A percentile compares a stretch with the other conserved stretches of the same genome.
phyloP scores from a whole-genome alignment of 2,797 vertebrate genomes.

The Scomberomorus guttatus region DNA sequence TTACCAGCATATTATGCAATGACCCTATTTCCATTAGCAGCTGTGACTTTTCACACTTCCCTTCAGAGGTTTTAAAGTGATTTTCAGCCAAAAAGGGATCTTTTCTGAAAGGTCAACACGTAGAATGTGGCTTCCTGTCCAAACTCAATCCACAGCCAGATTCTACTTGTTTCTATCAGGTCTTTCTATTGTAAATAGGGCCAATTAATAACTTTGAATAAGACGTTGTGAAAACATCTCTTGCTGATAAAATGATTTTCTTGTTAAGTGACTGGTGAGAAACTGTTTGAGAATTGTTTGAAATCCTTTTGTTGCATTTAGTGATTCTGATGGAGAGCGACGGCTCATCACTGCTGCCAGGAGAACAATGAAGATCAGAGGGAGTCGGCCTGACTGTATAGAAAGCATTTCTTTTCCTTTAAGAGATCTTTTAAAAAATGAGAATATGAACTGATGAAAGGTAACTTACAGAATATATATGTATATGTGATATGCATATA shows the following conservation, averaged over 20 bases:
- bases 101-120: slow-evolving; percentile 9
- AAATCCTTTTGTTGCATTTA: neutral
- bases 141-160: slow-evolving; percentile 8
- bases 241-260: slow-evolving; percentile 25
- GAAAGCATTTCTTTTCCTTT: slow-evolving; percentile 84
- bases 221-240: slow-evolving; percentile 22
- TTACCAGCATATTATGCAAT: slow-evolving; percentile 72
- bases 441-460: slow-evolving; percentile 83
- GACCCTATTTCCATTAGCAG: slow-evolving; percentile 52
- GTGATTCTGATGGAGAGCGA: neutral
- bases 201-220: slow-evolving; percentile 25
- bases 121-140: slow-evolving; percentile 20
- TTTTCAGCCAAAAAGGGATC: neutral
- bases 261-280: slow-evolving; percentile 14
- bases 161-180: slow-evolving; percentile 27
- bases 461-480: slow-evolving; percentile 87
- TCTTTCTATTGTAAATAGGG: slow-evolving; percentile 46
- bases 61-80: slow-evolving; percentile 21
- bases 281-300: slow-evolving; percentile 26
- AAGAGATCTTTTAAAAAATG: slow-evolving; percentile 81
- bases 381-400: slow-evolving; percentile 79
- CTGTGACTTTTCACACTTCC: slow-evolving; percentile 37
- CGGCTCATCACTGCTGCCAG: too few relatives aligned
- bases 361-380: slow-evolving; percentile 1
- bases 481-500: slow-evolving; percentile 86